Evolutionary conservation across 2,888 invertebrate species (phyloP).

Genomic region (Andrena haemorrhoa): DNA sequence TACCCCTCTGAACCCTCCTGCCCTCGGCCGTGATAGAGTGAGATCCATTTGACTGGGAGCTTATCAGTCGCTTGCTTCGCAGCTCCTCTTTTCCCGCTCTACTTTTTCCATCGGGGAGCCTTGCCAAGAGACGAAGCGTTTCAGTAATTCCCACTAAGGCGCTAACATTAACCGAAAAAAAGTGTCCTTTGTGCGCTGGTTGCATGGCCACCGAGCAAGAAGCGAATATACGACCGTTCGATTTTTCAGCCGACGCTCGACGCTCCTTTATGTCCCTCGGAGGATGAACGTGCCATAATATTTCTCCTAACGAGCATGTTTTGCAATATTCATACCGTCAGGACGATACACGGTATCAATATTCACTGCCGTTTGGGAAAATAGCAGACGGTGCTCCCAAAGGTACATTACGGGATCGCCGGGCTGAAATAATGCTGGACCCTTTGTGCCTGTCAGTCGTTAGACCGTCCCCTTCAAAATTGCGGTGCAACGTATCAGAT

Average conservation of each 20-base stretch:
- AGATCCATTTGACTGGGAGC: constrained; percentile 63
- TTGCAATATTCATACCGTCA: constrained; percentile 36
- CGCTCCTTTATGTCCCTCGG: constrained; percentile 32
- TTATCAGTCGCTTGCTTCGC: constrained; percentile 55
- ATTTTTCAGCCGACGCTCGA: constrained; percentile 43
- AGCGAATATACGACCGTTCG: constrained; percentile 34
- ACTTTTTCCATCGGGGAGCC: constrained; percentile 1
- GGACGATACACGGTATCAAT: constrained; percentile 33
- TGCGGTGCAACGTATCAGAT: not conserved
- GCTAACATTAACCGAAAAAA: constrained; percentile 23
- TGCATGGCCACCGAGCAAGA: not conserved
- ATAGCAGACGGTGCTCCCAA: not conserved
- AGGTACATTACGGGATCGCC: constrained; percentile 5
- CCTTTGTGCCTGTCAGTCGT: constrained; percentile 15
- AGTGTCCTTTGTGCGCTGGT: constrained; percentile 15
- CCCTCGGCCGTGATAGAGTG: constrained; percentile 62
- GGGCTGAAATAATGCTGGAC: constrained; percentile 7
- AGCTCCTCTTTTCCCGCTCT: not conserved
- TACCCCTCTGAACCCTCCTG: constrained; percentile 42
- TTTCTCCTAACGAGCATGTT: constrained; percentile 28
- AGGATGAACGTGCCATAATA: constrained; percentile 31
- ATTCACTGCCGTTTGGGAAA: constrained; percentile 11
- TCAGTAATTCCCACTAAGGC: constrained; percentile 52
- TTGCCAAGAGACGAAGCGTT: constrained; percentile 19
- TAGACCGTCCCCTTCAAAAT: not conserved